These are phyloP conservation scores for Gonioctena quinquepunctata DNA, from an alignment of 1,140 invertebrate genomes.

Conservation along the genomic window DNA sequence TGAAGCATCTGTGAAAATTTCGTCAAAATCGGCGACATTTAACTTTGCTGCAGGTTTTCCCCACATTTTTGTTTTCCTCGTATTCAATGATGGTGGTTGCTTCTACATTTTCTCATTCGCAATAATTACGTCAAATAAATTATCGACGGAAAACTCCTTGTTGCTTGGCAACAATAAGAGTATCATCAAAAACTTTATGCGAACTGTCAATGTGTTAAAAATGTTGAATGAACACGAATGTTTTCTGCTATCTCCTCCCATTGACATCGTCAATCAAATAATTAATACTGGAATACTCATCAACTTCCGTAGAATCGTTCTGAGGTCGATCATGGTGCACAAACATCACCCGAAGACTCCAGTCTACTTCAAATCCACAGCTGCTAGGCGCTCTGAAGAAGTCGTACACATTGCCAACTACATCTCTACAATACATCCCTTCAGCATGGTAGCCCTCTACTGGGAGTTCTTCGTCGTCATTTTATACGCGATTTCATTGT, in stretches of 20 bases:
- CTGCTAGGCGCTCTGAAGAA: conserved; percentile 29
- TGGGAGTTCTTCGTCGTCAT: background rate
- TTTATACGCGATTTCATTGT: background rate
- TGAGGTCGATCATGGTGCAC: conserved; percentile 24
- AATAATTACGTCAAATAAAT: too few relatives aligned
- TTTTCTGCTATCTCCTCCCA: background rate
- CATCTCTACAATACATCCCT: conserved; percentile 25
- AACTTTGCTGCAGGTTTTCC: too few relatives aligned
- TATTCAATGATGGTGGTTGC: too few relatives aligned
- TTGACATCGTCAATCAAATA: background rate
- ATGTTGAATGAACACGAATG: background rate
- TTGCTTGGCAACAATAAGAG: too few relatives aligned
- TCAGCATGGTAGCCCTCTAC: conserved; percentile 17
- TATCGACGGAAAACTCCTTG: too few relatives aligned
- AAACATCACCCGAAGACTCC: conserved; percentile 25
- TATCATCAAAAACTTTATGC: too few relatives aligned
- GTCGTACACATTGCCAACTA: conserved; percentile 15
- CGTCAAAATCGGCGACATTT: too few relatives aligned
- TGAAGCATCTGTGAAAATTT: too few relatives aligned
- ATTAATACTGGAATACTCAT: conserved; percentile 34
- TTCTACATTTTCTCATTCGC: too few relatives aligned
- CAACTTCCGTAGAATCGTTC: conserved; percentile 23
- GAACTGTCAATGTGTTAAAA: background rate
- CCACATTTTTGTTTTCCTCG: too few relatives aligned
- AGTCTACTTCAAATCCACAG: conserved; percentile 25